Percentiles rank a stretch among this genome's conserved stretches.
These are phyloP conservation scores for Psittacula cyanocephala DNA, from an alignment of 2,113 vertebrate species.

Conservation along the genomic window DNA sequence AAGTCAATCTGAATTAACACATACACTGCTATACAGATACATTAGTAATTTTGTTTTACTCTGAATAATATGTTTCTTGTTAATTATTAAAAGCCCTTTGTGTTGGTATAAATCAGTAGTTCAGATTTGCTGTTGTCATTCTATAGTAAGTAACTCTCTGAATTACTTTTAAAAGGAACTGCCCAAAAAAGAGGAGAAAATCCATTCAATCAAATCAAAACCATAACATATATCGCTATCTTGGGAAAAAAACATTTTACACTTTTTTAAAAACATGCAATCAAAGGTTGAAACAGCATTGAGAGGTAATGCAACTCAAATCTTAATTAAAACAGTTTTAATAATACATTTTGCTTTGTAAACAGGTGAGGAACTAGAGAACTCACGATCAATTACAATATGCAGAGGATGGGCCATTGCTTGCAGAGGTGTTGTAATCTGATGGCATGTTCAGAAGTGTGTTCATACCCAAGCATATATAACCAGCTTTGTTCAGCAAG, in stretches of 20 bases:
- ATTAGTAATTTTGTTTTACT: neutral
- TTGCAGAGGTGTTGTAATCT: neutral
- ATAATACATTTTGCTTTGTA: neutral
- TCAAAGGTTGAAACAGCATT: neutral
- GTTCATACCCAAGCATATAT: fast-evolving
- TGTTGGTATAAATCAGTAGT: neutral
- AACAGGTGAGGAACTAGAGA: neutral
- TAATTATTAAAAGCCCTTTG: neutral
- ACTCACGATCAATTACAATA: neutral
- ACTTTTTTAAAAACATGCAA: neutral
- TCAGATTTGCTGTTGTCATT: neutral
- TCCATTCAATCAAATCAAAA: neutral
- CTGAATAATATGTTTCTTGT: neutral
- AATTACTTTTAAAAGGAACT: neutral
- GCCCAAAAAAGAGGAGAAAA: neutral
- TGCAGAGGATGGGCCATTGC: neutral
- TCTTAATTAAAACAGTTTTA: neutral
- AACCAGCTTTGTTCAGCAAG: neutral
- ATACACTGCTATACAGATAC: neutral
- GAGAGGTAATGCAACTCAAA: neutral
- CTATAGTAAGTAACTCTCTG: neutral
- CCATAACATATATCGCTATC: neutral
- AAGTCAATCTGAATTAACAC: neutral
- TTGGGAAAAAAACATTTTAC: neutral
- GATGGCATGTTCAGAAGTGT: fast-evolving